A percentile compares a stretch with the other conserved stretches of the same genome.
phyloP scores from a whole-genome alignment of 2,797 vertebrate genomes.

The Florisuga fusca region DNA sequence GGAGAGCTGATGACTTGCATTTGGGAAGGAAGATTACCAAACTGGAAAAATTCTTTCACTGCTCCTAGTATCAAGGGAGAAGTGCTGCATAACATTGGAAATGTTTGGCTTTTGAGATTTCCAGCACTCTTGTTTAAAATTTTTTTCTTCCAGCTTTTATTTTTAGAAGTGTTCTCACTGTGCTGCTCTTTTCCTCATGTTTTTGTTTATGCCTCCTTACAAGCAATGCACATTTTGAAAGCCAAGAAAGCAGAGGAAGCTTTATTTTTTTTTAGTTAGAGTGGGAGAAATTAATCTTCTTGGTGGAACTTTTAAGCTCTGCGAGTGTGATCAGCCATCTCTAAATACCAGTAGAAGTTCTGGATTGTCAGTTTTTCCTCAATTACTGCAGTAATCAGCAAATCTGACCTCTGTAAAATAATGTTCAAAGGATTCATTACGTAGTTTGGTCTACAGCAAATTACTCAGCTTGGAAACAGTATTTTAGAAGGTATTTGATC shows the following conservation, averaged over 20 bases:
- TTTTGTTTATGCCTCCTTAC: conserved; percentile 54
- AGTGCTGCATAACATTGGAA: conserved; percentile 7
- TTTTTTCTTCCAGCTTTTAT: conserved; percentile 25
- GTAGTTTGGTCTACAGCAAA: not conserved
- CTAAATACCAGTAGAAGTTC: not conserved
- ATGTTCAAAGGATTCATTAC: not conserved
- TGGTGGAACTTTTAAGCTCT: not conserved
- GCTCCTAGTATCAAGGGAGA: not conserved
- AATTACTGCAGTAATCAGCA: conserved; percentile 38
- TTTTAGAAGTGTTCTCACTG: conserved; percentile 33
- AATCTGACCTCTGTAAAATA: not conserved
- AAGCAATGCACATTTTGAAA: not conserved
- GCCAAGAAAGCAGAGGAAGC: not conserved
- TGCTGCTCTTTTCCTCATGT: conserved; percentile 30
- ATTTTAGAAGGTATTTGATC: conserved; percentile 35
- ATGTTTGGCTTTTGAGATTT: not conserved
- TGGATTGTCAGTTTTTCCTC: not conserved
- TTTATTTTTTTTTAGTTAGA: not conserved
- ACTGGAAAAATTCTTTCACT: conserved; percentile 22
- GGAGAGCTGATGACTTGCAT: conserved; percentile 8
- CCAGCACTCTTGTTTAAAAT: conserved; percentile 1
- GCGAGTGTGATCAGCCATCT: not conserved
- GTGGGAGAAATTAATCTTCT: not conserved
- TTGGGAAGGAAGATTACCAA: conserved; percentile 29
- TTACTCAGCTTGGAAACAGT: conserved; percentile 18